phyloP scores from a whole-genome alignment of 2,888 invertebrate genomes.

The Maniola hyperantus region DNA sequence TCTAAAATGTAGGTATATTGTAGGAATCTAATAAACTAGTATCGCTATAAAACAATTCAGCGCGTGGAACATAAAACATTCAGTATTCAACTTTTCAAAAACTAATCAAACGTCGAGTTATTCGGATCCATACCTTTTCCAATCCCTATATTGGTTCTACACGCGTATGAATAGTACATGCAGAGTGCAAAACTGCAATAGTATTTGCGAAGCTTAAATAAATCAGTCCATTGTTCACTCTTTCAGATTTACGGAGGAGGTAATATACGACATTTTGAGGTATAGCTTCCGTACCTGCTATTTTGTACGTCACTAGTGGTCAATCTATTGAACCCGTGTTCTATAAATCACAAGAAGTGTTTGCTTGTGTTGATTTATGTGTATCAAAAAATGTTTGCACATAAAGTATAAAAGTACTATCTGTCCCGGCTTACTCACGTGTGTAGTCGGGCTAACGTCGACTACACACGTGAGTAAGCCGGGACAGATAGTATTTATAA shows the following conservation, averaged over 20 bases:
- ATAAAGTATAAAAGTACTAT: not conserved
- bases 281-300: constrained; percentile 5
- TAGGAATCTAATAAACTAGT: not conserved
- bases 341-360: constrained; percentile 10
- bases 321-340: constrained; percentile 3
- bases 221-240: constrained; percentile 47
- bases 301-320: constrained; percentile 10
- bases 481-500: too few species aligned
- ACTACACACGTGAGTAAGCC: too few species aligned
- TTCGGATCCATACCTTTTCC: constrained; percentile 45
- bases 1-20: too few species aligned
- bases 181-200: constrained; percentile 49
- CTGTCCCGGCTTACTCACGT: too few species aligned
- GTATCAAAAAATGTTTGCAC: not conserved
- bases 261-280: constrained; percentile 20
- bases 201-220: constrained; percentile 53
- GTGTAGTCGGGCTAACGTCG: too few species aligned
- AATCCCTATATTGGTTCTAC: constrained; percentile 38
- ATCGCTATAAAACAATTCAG: not conserved
- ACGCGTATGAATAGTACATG: constrained; percentile 51
- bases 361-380: constrained; percentile 1
- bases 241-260: constrained; percentile 30
- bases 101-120: not conserved
- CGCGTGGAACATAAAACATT: not conserved
- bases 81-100: not conserved